These are phyloP conservation scores for Myotis lucifugus DNA, from an alignment of 2,113 vertebrate species.

Conservation along the genomic window DNA sequence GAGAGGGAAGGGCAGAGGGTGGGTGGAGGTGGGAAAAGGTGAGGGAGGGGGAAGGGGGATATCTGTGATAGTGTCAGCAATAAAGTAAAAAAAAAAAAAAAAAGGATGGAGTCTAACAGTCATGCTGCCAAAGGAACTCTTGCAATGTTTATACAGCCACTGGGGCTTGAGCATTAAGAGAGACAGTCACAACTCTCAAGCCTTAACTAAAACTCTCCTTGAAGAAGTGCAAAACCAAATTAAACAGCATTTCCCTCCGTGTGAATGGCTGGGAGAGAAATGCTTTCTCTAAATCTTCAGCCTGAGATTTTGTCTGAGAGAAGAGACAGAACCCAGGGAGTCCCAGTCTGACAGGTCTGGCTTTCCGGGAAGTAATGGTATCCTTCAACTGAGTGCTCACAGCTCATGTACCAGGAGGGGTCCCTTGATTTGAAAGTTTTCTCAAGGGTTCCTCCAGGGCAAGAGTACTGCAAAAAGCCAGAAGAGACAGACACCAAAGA, in stretches of 20 bases:
- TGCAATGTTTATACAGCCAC: background rate
- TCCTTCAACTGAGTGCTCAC: background rate
- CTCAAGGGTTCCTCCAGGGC: background rate
- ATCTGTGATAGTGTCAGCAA: too few relatives aligned
- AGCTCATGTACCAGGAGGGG: background rate
- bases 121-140: background rate
- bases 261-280: background rate
- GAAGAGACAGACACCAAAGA: background rate
- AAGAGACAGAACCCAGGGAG: background rate
- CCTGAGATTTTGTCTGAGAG: background rate
- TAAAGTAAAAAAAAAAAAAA: background rate
- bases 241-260: background rate
- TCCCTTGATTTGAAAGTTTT: background rate
- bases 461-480: background rate
- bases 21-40: too few relatives aligned
- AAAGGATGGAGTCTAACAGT: background rate
- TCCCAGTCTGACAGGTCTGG: background rate
- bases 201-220: background rate
- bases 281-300: background rate
- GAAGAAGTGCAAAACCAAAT: background rate
- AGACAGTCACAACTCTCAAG: background rate
- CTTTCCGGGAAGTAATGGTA: slow-evolving; percentile 7
- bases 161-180: background rate
- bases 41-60: too few relatives aligned
- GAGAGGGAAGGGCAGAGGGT: too few relatives aligned